Evolutionary conservation across 2,797 vertebrate species (phyloP), one percentile per base, ranked within the genome.

Genomic region (Nannoperca australis): DNA sequence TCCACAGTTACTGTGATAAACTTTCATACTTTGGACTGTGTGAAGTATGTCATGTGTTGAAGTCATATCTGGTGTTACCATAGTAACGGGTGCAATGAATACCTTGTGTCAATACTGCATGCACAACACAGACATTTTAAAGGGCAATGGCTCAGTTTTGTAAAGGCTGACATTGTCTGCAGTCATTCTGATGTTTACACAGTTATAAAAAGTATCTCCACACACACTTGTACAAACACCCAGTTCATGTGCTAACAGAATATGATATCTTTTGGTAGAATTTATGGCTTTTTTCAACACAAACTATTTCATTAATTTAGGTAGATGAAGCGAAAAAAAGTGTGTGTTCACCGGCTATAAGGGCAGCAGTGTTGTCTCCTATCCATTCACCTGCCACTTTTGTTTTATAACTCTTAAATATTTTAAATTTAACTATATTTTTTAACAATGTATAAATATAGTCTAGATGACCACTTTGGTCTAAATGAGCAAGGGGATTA

Each of bases 31-130:
- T 13, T 7, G 42, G n/a, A 51, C 9, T 50, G 1, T 44, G 47
- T 67, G 38, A 49, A 49, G 34, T 45, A 42, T 13, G 8, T 11
- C n/a, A 17, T 3, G 17, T 36, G 38, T 30, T 27, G 4, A 38
- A 9, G 56, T 59, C n/a, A 49, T 53, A 61, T 72, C n/a, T 44
- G 10, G 15, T 45, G 40, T 73, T 67, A 30, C 47, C 45, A 78
- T 70, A 49, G 71, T 36, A 44, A 58, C 60, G 53, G 17, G 30
- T 15, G 24, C 30, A 61, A 30, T 47, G 30, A 24, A 17, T 24
- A 47, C 17, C 34, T 36, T 8, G 34, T 36, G 34, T 36, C 34
- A 36, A 36, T 8, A 36, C 30, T 14, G 15, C 13, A 40, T 0
- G 12, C 40, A 14, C 3, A 13, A 1, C 7, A 22, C 44, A 64